Evolutionary conservation across 1,140 invertebrate species (phyloP).

Genomic region (Heliconius melpomene): DNA sequence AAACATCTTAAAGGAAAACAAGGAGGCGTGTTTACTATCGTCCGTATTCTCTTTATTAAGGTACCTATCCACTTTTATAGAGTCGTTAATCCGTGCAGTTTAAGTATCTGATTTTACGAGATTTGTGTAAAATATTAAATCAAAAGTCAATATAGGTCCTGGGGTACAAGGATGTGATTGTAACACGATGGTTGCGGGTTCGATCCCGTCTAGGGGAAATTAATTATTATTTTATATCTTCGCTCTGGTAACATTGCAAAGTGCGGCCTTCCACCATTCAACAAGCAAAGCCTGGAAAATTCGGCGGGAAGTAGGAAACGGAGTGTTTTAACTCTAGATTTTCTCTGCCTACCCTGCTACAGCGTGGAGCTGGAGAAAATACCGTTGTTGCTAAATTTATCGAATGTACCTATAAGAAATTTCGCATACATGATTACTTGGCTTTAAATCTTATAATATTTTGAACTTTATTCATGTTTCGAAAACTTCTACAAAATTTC

Average conservation of each 20-base stretch:
- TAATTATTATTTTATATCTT: not conserved
- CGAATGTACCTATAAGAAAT: too few relatives aligned
- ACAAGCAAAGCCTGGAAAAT: not conserved
- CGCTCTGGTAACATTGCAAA: not conserved
- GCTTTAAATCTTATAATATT: too few relatives aligned
- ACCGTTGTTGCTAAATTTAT: too few relatives aligned
- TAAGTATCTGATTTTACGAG: not conserved
- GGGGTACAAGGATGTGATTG: too few relatives aligned
- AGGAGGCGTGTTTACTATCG: too few relatives aligned
- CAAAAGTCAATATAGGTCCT: not conserved
- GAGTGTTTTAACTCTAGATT: not conserved
- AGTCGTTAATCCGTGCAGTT: not conserved
- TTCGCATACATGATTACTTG: too few relatives aligned
- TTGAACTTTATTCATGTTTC: too few relatives aligned
- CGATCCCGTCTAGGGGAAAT: not conserved
- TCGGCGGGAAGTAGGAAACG: not conserved
- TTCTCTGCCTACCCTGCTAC: not conserved
- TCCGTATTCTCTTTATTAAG: too few relatives aligned
- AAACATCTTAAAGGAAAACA: too few relatives aligned
- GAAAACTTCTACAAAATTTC: too few relatives aligned
- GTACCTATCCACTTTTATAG: not conserved
- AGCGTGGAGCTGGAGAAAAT: too few relatives aligned
- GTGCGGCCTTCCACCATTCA: not conserved
- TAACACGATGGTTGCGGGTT: not conserved
- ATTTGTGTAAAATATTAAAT: constrained; percentile 1